Conservation (phyloP, 2,888 invertebrate genomes). For the Eupithecia subumbrata region DNA sequence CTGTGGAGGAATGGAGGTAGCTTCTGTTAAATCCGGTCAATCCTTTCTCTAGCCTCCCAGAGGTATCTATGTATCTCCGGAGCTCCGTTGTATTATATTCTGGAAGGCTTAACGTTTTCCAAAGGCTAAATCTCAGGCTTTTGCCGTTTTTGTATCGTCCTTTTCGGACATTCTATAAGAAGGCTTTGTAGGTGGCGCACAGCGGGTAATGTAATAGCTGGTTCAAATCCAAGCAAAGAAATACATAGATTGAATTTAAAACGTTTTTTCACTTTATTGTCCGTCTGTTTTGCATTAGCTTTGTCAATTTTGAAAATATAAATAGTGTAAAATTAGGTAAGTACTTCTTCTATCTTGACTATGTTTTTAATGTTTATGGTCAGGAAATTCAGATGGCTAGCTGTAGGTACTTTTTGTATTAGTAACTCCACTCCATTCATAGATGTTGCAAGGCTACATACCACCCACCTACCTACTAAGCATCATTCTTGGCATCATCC, state of each 20-base stretch:
- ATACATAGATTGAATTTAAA: neutral
- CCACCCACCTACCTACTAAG: too few species aligned
- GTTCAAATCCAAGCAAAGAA: neutral
- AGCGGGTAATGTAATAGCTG: neutral
- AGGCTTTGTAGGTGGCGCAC: constrained; percentile 32
- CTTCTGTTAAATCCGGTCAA: constrained; percentile 38
- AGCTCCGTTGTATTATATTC: constrained; percentile 41
- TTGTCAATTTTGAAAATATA: too few species aligned
- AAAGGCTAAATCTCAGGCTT: constrained; percentile 29
- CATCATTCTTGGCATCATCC: too few species aligned
- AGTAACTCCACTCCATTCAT: too few species aligned
- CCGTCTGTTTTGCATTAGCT: neutral
- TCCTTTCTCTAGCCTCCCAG: too few species aligned
- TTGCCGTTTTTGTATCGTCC: constrained; percentile 11
- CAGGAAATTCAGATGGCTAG: too few species aligned
- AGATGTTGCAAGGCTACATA: too few species aligned
- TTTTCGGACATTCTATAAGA: constrained; percentile 39
- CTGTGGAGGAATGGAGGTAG: neutral
- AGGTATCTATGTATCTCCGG: too few species aligned
- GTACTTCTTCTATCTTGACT: too few species aligned
- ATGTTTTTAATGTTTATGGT: too few species aligned
- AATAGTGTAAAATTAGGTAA: too few species aligned
- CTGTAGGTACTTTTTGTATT: too few species aligned
- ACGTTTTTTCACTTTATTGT: neutral
- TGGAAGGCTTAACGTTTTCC: constrained; percentile 39